A percentile compares a stretch with the other conserved stretches of the same genome.
These are phyloP conservation scores for Rousettus madagascariensis DNA, from an alignment of 2,797 vertebrate species.

Conservation along the genomic window DNA sequence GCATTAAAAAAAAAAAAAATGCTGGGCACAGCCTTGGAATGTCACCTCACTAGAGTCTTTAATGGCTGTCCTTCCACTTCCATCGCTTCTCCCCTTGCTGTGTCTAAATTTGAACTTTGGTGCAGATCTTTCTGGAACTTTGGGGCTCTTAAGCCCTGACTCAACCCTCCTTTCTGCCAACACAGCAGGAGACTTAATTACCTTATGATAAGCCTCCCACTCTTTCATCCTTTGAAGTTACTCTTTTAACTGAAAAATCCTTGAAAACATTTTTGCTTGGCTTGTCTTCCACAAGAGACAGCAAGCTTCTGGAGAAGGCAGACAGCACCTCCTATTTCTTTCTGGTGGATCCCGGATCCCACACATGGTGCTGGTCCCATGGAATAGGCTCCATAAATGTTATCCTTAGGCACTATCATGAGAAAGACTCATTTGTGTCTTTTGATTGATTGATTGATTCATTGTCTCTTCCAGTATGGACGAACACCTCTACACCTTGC, in stretches of 20 bases:
- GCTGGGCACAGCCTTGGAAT: neutral
- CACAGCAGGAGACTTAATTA: neutral
- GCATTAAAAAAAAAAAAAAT: neutral
- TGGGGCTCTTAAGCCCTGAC: neutral
- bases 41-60: neutral
- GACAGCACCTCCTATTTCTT: neutral
- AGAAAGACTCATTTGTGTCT: neutral
- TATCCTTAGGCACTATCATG: accelerated
- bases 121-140: neutral
- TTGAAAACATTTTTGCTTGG: neutral
- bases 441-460: neutral
- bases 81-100: neutral
- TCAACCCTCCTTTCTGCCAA: neutral
- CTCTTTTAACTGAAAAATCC: neutral
- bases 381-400: neutral
- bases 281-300: neutral
- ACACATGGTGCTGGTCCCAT: accelerated
- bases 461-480: slow-evolving; percentile 87
- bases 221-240: slow-evolving; percentile 18
- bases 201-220: neutral
- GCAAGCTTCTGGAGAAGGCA: neutral
- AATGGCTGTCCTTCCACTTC: accelerated
- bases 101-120: neutral
- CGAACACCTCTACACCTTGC: slow-evolving; percentile 95
- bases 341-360: neutral